Percentiles rank a stretch among this genome's conserved stretches.
These are phyloP conservation scores for Gasterosteus nipponicus DNA, from an alignment of 2,113 vertebrate species.

Conservation along the genomic window DNA sequence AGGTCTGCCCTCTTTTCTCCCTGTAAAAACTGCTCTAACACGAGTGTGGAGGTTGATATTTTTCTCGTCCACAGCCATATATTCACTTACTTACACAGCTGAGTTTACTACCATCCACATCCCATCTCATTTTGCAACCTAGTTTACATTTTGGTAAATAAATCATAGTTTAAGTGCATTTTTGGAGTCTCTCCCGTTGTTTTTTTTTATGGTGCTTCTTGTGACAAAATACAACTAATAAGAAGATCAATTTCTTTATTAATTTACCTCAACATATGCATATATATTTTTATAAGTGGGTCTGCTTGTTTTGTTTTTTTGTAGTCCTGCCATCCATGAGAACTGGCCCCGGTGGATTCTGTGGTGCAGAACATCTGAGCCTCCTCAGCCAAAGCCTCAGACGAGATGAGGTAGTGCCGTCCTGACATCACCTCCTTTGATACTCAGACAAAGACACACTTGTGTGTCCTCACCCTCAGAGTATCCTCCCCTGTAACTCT, in stretches of 20 bases:
- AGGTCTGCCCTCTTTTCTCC: background rate
- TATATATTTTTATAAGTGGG: background rate
- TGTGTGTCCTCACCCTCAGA: background rate
- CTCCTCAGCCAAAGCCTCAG: slow-evolving; percentile 56
- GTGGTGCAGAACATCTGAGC: slow-evolving; percentile 68
- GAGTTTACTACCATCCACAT: background rate
- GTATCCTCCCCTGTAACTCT: background rate
- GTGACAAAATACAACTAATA: background rate
- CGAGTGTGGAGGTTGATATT: background rate
- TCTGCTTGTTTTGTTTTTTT: slow-evolving; percentile 22
- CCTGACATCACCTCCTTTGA: slow-evolving; percentile 41
- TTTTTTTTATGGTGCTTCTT: background rate
- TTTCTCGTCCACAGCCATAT: background rate
- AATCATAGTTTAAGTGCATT: background rate
- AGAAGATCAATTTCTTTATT: too few relatives aligned
- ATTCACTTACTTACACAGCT: background rate
- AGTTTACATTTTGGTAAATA: background rate
- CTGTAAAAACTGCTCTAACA: background rate
- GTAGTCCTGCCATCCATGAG: slow-evolving; percentile 60
- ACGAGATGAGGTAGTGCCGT: slow-evolving; percentile 62
- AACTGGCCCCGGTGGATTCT: slow-evolving; percentile 63
- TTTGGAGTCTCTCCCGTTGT: background rate
- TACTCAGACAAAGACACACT: slow-evolving; percentile 6
- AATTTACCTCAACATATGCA: background rate
- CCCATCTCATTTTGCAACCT: background rate